These are phyloP conservation scores for Tribolium freemani DNA, from an alignment of 2,888 invertebrate genomes.

Conservation along the genomic window DNA sequence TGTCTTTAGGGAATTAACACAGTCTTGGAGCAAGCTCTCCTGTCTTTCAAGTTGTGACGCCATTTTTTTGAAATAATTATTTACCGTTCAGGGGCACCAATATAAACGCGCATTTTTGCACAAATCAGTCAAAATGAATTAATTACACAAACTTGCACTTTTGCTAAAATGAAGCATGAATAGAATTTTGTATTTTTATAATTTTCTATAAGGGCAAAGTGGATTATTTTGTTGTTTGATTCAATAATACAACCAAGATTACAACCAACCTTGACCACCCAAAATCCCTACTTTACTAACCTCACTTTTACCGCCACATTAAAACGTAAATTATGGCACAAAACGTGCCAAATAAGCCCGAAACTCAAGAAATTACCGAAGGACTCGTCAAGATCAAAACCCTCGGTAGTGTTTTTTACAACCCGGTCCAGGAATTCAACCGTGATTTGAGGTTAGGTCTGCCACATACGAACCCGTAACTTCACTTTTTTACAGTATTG, in stretches of 20 bases:
- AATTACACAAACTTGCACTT: no score
- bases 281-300: conserved; percentile 5
- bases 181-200: no score
- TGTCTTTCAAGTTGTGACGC: conserved; percentile 9
- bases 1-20: conserved; percentile 1
- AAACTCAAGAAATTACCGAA: conserved; percentile 72
- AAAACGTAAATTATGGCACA: background rate
- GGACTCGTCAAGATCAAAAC: conserved; percentile 84
- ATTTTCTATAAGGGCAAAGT: no score
- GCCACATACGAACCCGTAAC: no score
- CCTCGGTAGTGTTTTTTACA: conserved; percentile 92
- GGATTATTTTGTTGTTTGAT: no score
- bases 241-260: background rate
- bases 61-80: conserved; percentile 9
- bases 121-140: no score
- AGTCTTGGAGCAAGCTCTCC: conserved; percentile 10
- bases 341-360: background rate
- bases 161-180: no score
- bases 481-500: conserved; percentile 72
- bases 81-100: background rate
- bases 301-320: background rate
- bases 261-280: background rate
- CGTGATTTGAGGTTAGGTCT: conserved; percentile 82
- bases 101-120: no score
- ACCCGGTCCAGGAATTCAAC: conserved; percentile 99